Conservation (phyloP, 2,113 vertebrate genomes). For the Lasiurus cinereus region DNA sequence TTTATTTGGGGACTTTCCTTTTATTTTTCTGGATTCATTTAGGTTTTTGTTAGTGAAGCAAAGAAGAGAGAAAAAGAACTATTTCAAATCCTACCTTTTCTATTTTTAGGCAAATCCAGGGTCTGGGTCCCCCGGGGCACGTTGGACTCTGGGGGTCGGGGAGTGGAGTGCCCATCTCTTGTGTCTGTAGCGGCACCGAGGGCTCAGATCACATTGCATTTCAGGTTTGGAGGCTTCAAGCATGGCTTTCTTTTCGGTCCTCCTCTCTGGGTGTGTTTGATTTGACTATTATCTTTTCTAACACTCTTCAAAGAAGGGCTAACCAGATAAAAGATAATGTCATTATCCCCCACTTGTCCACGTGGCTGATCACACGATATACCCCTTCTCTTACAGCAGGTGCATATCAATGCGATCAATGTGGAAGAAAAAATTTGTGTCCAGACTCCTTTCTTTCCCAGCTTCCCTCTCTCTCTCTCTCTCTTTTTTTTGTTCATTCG, state of each 20-base stretch:
- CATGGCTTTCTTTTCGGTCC: not conserved
- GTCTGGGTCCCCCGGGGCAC: not conserved
- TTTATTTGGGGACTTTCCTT: constrained; percentile 18
- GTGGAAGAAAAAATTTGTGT: constrained; percentile 77
- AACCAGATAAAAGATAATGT: constrained; percentile 82
- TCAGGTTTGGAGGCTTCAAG: not conserved
- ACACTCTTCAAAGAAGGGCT: constrained; percentile 81
- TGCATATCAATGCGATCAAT: constrained; percentile 86
- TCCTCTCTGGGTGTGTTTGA: constrained; percentile 76
- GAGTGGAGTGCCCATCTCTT: not conserved
- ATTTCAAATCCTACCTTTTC: not conserved
- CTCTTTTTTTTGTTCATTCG: not conserved
- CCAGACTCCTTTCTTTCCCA: constrained; percentile 84
- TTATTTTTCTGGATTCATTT: not conserved
- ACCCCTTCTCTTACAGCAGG: constrained; percentile 84
- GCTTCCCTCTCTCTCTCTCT: constrained; percentile 12
- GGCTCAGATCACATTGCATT: not conserved
- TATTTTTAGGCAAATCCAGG: not conserved
- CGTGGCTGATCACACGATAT: constrained; percentile 83
- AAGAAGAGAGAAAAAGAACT: not conserved
- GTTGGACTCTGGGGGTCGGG: not conserved
- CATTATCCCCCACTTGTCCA: constrained; percentile 81
- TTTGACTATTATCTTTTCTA: constrained; percentile 74
- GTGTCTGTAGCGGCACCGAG: fast-evolving
- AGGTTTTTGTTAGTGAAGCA: constrained; percentile 29